Conservation (phyloP, 2,797 vertebrate species). For the Spinibarbus caldwelli region DNA sequence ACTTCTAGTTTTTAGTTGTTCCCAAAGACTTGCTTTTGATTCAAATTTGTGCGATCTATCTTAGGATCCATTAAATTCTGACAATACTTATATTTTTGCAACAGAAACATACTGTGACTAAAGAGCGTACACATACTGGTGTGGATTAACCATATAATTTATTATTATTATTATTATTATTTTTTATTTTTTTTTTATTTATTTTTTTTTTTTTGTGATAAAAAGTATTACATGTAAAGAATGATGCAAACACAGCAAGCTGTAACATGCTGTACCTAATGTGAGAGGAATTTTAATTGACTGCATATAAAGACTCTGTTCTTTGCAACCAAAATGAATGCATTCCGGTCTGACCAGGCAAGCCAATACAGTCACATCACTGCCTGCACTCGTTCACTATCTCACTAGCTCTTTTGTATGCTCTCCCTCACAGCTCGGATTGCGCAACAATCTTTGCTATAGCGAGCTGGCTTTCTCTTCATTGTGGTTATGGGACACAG, state of each 20-base stretch:
- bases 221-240: not conserved
- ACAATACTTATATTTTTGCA: no score
- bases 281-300: conserved; percentile 26
- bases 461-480: conserved; percentile 66
- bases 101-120: no score
- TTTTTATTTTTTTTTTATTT: no score
- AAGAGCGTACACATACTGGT: no score
- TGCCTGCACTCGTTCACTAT: not conserved
- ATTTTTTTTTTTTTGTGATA: not conserved
- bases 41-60: not conserved
- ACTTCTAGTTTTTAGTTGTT: not conserved
- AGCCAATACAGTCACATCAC: conserved; percentile 66
- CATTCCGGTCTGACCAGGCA: not conserved
- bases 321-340: conserved; percentile 11
- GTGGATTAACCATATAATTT: no score
- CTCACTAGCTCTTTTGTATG: not conserved
- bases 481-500: conserved; percentile 67
- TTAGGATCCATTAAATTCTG: no score
- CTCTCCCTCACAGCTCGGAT: conserved; percentile 67
- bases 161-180: no score
- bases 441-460: conserved; percentile 73
- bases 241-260: not conserved
- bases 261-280: conserved; percentile 25
- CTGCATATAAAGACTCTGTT: conserved; percentile 25
- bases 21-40: not conserved